Base-by-base conservation (phyloP, 2,888 invertebrate species). In the Nipponacmea schrenckii region DNA sequence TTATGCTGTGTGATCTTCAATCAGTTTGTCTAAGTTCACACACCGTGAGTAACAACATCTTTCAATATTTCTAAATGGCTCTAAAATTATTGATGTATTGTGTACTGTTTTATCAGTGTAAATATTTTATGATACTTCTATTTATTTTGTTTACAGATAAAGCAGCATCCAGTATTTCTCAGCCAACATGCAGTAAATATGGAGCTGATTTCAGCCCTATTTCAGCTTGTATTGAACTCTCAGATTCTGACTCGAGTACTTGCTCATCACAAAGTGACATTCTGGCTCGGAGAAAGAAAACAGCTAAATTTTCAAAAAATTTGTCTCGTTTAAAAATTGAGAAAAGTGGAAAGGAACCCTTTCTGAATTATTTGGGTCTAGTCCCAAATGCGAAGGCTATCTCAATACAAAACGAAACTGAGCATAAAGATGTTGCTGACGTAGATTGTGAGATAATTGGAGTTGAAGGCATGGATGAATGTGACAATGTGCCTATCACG, bases 391-490 rank as follows among this genome's bases (percentile, higher is more conserved):
- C 72, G 10, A 74, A 74, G 27, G 70, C 76, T 10, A 72, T 74
- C n/a, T 72, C 69, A 26, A 77, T 79, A 63, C 64, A 68, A 15
- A 77, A 75, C 48, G 71, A 74, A n/a, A 77, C 76, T 14, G 62
- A 69, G 14, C 75, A 76, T 50, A 72, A 72, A 64, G 69, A 74
- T 45, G 73, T 69, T 15, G 73, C 79, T 8, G 78, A 80, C 50
- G 50, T 79, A 27, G 79, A 82, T 62, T 81, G 80, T 75, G 78
- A 80, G 66, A 79, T 81, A 62, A 73, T 81, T 20, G 78, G 78
- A n/a, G 76, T 81, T 44, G 77, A 76, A 46, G 79, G 76, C 20
- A 70, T 70, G 92, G 70, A 75, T 4, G 76, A 75, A 39, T 39
- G 69, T 1, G 64, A 68, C 5, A 71, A 76, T 17, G 46, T 72